phyloP scores from a whole-genome alignment of 2,113 vertebrate species.

The Pluvianellus socialis region DNA sequence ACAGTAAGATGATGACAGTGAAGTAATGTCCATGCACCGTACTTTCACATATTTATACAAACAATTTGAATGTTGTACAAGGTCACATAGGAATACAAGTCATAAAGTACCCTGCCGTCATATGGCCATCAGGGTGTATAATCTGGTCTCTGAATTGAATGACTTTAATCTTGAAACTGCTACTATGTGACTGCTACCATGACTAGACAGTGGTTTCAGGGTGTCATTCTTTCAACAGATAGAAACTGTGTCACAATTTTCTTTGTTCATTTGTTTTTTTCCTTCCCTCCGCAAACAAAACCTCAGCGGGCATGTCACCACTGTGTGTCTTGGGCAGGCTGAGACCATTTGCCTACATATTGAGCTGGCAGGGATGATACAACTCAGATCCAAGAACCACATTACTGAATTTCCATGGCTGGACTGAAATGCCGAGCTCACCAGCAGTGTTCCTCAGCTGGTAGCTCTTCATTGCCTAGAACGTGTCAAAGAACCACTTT shows the following conservation, averaged over 20 bases:
- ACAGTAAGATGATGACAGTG: neutral
- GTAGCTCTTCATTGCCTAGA: neutral
- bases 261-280: neutral
- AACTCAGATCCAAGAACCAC: neutral
- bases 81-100: accelerated
- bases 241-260: too few species aligned
- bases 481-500: neutral
- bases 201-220: too few species aligned
- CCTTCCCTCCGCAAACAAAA: neutral
- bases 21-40: neutral
- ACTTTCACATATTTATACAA: neutral
- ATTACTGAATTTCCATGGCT: neutral
- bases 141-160: too few species aligned
- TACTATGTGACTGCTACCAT: too few species aligned
- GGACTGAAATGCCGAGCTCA: neutral
- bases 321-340: neutral
- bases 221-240: too few species aligned
- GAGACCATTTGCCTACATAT: neutral
- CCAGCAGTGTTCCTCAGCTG: neutral
- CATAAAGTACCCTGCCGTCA: neutral
- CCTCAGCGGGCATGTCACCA: neutral
- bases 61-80: neutral
- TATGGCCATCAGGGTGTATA: too few species aligned
- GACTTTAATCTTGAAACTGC: too few species aligned
- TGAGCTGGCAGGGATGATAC: neutral